A percentile compares a stretch with the other conserved stretches of the same genome.
phyloP scores from a whole-genome alignment of 2,797 vertebrate species.

The Falco columbarius region DNA sequence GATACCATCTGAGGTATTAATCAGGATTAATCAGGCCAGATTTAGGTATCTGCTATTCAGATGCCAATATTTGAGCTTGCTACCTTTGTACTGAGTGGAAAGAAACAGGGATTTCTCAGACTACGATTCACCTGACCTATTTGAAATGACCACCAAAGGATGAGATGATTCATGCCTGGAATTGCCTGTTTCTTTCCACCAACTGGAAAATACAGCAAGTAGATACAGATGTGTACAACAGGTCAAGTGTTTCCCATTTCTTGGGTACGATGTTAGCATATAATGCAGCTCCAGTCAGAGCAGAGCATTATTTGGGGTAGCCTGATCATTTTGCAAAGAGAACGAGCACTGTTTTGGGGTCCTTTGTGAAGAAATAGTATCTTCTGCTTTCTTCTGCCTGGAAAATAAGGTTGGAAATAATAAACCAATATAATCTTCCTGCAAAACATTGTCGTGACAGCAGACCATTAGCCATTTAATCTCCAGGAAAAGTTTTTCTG shows the following conservation, averaged over 20 bases:
- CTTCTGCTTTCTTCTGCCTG: conserved; percentile 1
- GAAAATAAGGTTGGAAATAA: background rate
- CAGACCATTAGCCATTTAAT: conserved; percentile 27
- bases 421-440: background rate
- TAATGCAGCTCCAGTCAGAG: background rate
- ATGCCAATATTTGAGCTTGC: background rate
- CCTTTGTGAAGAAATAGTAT: background rate
- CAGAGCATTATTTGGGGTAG: background rate
- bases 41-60: background rate
- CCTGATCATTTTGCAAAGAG: background rate
- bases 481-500: conserved; percentile 51
- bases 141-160: background rate
- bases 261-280: background rate
- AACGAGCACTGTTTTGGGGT: background rate
- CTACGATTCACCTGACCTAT: background rate
- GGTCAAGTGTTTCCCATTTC: background rate
- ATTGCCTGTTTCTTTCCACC: background rate
- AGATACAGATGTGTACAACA: background rate
- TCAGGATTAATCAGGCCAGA: background rate
- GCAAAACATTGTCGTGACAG: background rate
- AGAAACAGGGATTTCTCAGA: background rate
- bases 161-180: background rate
- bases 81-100: background rate
- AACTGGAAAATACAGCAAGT: background rate
- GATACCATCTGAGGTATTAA: background rate